phyloP scores from a whole-genome alignment of 2,113 vertebrate genomes.

The Antidorcas marsupialis region DNA sequence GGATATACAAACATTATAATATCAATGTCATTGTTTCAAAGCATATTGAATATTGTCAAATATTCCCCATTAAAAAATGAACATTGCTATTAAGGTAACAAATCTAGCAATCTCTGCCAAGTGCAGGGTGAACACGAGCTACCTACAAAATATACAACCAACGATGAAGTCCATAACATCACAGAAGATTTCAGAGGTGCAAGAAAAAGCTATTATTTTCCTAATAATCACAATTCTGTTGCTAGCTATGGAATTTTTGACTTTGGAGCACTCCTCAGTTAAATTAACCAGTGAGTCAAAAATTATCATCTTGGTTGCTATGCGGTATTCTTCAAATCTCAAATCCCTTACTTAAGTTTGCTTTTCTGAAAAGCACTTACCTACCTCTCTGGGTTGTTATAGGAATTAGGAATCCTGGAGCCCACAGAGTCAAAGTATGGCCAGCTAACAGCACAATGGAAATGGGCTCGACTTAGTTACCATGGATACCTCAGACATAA shows the following conservation, averaged over 20 bases:
- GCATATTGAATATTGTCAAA: not conserved
- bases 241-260: not conserved
- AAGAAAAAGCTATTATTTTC: not conserved
- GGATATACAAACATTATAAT: not conserved
- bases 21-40: not conserved
- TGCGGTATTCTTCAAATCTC: constrained; percentile 17
- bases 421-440: constrained; percentile 10
- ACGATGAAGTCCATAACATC: not conserved
- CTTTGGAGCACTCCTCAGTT: not conserved
- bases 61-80: not conserved
- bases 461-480: constrained; percentile 34
- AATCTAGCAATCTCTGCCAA: not conserved
- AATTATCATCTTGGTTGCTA: constrained; percentile 29
- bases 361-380: constrained; percentile 43
- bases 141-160: not conserved
- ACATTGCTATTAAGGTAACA: not conserved
- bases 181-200: not conserved
- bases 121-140: not conserved
- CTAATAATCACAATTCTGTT: constrained; percentile 1
- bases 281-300: constrained; percentile 10
- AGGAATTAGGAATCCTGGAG: constrained; percentile 23
- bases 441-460: constrained; percentile 34
- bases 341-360: constrained; percentile 26
- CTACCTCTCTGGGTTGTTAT: not conserved
- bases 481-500: constrained; percentile 28